Base-by-base conservation (phyloP, 35 echinoderm and acorn worm genomes). In the Strongylocentrotus purpuratus region DNA sequence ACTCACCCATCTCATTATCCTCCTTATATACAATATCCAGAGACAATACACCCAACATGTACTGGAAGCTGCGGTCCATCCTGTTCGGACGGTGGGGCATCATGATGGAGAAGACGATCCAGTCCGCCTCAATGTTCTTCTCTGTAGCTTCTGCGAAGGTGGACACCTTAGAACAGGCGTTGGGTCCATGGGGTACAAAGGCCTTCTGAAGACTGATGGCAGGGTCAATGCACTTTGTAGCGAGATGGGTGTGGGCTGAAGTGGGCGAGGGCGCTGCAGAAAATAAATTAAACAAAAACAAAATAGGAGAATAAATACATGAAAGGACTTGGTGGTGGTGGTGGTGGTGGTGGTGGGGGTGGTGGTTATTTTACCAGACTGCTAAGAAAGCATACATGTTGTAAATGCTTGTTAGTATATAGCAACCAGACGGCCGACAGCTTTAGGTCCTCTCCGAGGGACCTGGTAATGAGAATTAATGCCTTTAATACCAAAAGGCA, bases 161-260 rank as follows among this genome's bases (percentile, higher is more conserved):
- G 65, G 46, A 46, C 17, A 99, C 94, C 86, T 96, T 99, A 7
- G 96, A 59, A 33, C 98, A 99, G 25, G 46, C 95, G 33, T 95
- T 25, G 7, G 94, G 88, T 33, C 96, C 98, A 85, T 95, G 88
- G 28, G 98, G 98, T 48, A 45, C 50, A 41, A 96, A 97, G 18
- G 86, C 65, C 93, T 96, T 96, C 46, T 91, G 88, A 10, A 94
- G 92, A 88, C 94, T 95, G 90, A 94, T 61, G 86, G 95, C 65
- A 20, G 70, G 94, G 98, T 99, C 98, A 33, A 99, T 88, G 85
- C 98, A 99, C 94, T 97, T 99, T 71, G 96, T 97, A n/a, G 94
- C 96, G 31, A 99, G 94, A 45, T 94, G 94, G 33, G 45, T 96
- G 91, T 90, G 41, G 22, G 96, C 93, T 3, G 94, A 87, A 3